Evolutionary conservation across 2,797 vertebrate species (phyloP), one percentile per base, ranked within the genome.

Genomic region (Enteromius anoplus): DNA sequence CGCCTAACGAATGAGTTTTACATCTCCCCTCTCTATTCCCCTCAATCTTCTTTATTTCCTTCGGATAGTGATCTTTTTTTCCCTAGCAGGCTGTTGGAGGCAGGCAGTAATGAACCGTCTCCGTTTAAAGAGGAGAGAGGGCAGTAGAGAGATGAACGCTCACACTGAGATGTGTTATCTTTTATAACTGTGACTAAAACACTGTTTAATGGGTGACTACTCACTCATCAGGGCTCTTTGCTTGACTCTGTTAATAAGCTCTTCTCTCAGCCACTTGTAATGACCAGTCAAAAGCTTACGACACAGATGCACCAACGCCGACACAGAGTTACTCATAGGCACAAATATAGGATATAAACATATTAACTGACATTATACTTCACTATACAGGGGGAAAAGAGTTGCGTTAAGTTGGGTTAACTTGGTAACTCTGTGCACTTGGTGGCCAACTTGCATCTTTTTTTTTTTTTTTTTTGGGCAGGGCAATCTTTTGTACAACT

Each of bases 201-300:
- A 76, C 75, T 60, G 75, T 85, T 78, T 87, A 83, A 88, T 88
- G 85, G 76, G 80, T 81, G 82, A 83, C 79, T 75, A 88, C 81
- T 88, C 84, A 84, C 78, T 87, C 86, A 86, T 82, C 79, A 82
- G 70, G 17, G 69, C 79, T 82, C 81, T 85, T 83, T 72, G 75
- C 79, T 82, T 81, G 71, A 64, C 53, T 75, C 29, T 81, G 71
- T 84, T 85, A 86, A 88, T 88, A 86, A 85, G 80, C 60, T 78
- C 72, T 85, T 89, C 55, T 84, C 51, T 91, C 90, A 92, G 91
- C 90, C 86, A 82, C 82, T 89, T 84, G 88, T 87, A 88, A 69
- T 87, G 87, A 83, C 81, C 64, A 23, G 47, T 80, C 80, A 84
- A 85, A 65, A 75, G 40, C 70, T 75, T 47, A 71, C 45, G 81